Percentiles rank a stretch among this genome's conserved stretches.
Evolutionary conservation across 2,113 vertebrate species (phyloP).

Genomic region (Scortum barcoo): DNA sequence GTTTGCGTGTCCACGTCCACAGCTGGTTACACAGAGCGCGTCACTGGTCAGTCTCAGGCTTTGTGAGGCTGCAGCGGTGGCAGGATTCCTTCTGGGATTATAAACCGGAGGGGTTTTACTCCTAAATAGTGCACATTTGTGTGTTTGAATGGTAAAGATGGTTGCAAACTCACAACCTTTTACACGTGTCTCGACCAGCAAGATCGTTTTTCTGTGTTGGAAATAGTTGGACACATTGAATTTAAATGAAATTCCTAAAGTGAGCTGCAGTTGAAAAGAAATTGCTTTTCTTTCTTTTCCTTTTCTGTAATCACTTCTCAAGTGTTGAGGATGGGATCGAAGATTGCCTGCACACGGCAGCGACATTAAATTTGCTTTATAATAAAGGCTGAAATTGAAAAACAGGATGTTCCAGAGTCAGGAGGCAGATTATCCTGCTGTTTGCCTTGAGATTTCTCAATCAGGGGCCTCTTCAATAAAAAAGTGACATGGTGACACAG

Average conservation of each 20-base stretch:
- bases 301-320: not conserved
- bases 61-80: conserved; percentile 21
- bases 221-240: not conserved
- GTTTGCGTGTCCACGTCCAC: conserved; percentile 52
- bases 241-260: not conserved
- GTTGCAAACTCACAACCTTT: not conserved
- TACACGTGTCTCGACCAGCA: not conserved
- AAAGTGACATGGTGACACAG: conserved; percentile 20
- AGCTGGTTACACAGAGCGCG: conserved; percentile 65
- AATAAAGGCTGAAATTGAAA: conserved; percentile 27
- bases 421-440: conserved; percentile 25
- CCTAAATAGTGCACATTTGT: not conserved
- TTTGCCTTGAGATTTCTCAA: conserved; percentile 46
- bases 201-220: not conserved
- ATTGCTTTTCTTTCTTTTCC: not conserved
- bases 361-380: conserved; percentile 13
- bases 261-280: conserved; percentile 12
- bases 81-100: not conserved
- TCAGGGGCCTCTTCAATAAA: conserved; percentile 44
- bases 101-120: not conserved
- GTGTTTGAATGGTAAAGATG: not conserved
- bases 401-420: conserved; percentile 10
- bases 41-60: not conserved
- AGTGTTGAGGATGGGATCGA: not conserved
- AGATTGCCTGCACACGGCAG: not conserved